phyloP scores from a whole-genome alignment of 1,140 invertebrate genomes.

The Anastatus disparis region DNA sequence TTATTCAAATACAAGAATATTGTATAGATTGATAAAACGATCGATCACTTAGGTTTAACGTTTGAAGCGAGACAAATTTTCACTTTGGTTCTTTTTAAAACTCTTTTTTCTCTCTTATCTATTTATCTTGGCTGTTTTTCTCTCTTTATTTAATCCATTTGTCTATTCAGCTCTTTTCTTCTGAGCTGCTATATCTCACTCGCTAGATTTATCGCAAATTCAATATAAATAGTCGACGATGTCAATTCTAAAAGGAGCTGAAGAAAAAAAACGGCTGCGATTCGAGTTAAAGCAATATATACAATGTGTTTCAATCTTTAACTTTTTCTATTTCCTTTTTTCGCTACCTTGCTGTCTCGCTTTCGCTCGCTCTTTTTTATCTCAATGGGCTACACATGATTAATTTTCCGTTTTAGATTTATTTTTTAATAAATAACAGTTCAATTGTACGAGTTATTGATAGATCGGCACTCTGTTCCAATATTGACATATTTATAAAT shows the following conservation, averaged over 20 bases:
- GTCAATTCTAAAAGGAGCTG: background rate
- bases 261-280: too few relatives aligned
- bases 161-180: slow-evolving; percentile 1
- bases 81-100: background rate
- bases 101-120: background rate
- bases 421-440: too few relatives aligned
- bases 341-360: background rate
- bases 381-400: too few relatives aligned
- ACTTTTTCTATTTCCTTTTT: background rate
- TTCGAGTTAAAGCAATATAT: too few relatives aligned
- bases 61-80: background rate
- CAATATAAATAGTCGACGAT: slow-evolving; percentile 28
- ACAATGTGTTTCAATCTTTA: too few relatives aligned
- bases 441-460: too few relatives aligned
- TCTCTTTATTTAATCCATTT: slow-evolving; percentile 10
- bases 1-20: too few relatives aligned
- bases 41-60: slow-evolving; percentile 2
- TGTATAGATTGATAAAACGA: slow-evolving; percentile 2
- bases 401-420: too few relatives aligned
- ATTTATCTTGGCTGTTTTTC: background rate
- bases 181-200: too few relatives aligned
- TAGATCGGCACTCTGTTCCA: too few relatives aligned
- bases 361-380: background rate
- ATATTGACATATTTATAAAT: too few relatives aligned
- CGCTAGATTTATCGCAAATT: slow-evolving; percentile 12